Percentiles rank a stretch among this genome's conserved stretches.
Conservation (phyloP, 2,888 invertebrate genomes). For the Hymenopus coronatus region DNA sequence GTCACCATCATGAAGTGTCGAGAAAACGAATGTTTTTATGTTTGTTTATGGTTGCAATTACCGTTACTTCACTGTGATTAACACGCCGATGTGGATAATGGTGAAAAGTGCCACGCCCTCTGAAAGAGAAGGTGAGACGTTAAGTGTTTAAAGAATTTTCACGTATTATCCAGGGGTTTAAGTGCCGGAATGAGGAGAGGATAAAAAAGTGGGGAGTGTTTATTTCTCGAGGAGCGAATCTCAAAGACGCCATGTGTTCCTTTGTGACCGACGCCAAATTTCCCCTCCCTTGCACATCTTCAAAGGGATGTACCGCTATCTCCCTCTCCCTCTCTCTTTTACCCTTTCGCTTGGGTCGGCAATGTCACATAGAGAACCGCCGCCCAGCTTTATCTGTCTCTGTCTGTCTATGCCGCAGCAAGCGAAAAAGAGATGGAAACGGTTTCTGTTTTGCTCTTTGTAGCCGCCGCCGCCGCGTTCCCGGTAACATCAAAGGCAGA, state of each 20-base stretch:
- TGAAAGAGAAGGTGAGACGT: neutral
- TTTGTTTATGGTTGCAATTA: no score
- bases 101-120: no score
- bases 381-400: neutral
- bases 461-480: constrained; percentile 17
- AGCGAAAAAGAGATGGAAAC: neutral
- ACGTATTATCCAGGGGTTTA: neutral
- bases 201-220: neutral
- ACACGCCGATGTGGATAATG: no score
- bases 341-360: neutral
- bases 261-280: neutral
- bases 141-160: neutral
- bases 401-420: neutral
- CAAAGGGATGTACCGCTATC: constrained; percentile 1
- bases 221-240: neutral
- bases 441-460: constrained; percentile 24
- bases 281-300: neutral
- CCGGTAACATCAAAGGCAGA: constrained; percentile 24
- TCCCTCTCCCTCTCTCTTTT: constrained; percentile 8
- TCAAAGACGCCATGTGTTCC: neutral
- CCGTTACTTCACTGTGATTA: no score
- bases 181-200: neutral
- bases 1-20: no score
- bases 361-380: neutral
- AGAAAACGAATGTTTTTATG: no score